Percentiles rank a stretch among this genome's conserved stretches.
Conservation (phyloP, 2,888 invertebrate genomes). For the Oegoconia quadripuncta region DNA sequence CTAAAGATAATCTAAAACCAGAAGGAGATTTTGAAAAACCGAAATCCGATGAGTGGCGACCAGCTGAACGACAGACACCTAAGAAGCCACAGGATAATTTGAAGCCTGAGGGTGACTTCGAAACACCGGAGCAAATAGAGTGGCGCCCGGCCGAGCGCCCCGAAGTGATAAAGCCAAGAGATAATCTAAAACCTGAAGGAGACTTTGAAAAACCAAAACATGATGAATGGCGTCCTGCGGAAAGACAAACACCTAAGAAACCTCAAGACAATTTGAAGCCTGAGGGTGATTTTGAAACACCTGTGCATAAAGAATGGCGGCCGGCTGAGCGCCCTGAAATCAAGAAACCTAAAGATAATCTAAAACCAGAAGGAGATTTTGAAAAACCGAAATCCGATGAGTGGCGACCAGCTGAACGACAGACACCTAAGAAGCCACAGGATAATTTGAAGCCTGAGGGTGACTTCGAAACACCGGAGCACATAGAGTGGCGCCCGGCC, state of each 20-base stretch:
- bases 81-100: constrained; percentile 74
- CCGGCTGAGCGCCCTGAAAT: constrained; percentile 63
- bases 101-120: constrained; percentile 73
- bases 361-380: constrained; percentile 74
- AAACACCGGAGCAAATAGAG: constrained; percentile 48
- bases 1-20: constrained; percentile 74
- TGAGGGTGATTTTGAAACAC: constrained; percentile 77
- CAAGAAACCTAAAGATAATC: constrained; percentile 33
- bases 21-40: constrained; percentile 72
- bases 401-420: constrained; percentile 25
- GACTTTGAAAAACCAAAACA: constrained; percentile 43
- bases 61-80: constrained; percentile 43
- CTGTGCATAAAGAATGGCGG: constrained; percentile 51
- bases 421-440: constrained; percentile 33
- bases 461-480: constrained; percentile 56
- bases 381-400: constrained; percentile 38
- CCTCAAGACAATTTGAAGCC: constrained; percentile 66
- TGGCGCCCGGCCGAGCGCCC: constrained; percentile 59
- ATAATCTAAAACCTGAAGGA: constrained; percentile 77
- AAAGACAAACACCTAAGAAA: constrained; percentile 54
- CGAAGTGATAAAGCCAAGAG: constrained; percentile 44
- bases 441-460: constrained; percentile 34
- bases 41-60: constrained; percentile 31
- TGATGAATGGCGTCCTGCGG: constrained; percentile 48
- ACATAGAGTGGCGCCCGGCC: constrained; percentile 58